Conservation (phyloP, 2,888 invertebrate genomes). For the Margaritifera margaritifera region DNA sequence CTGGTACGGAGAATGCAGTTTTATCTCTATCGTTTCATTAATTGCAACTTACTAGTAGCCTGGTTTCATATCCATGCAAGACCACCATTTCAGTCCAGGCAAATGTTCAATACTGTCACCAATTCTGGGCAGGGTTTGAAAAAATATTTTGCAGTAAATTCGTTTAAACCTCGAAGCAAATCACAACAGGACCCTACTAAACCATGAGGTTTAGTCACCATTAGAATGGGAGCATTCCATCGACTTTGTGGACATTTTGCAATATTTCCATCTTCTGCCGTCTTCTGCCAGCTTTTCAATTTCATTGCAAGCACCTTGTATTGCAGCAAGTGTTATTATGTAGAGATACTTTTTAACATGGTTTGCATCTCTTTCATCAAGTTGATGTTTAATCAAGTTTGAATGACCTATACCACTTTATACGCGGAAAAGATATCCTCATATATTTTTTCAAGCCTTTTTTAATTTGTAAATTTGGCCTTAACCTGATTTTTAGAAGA, state of each 20-base stretch:
- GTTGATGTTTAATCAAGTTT: slow-evolving; percentile 18
- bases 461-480: slow-evolving; percentile 5
- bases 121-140: slow-evolving; percentile 27
- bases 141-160: slow-evolving; percentile 20
- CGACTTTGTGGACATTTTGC: slow-evolving; percentile 17
- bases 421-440: slow-evolving; percentile 13
- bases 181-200: slow-evolving; percentile 20
- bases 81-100: no score
- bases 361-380: slow-evolving; percentile 19
- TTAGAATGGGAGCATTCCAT: slow-evolving; percentile 26
- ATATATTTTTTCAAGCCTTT: no score
- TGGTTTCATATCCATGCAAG: slow-evolving; percentile 25
- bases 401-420: slow-evolving; percentile 15
- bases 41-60: slow-evolving; percentile 32
- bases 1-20: slow-evolving; percentile 17
- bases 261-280: slow-evolving; percentile 19
- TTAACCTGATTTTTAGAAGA: slow-evolving; percentile 4
- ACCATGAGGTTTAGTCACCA: slow-evolving; percentile 23
- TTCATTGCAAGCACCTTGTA: slow-evolving; percentile 21
- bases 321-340: slow-evolving; percentile 21
- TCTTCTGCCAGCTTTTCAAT: slow-evolving; percentile 23
- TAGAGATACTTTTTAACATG: slow-evolving; percentile 27
- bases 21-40: slow-evolving; percentile 10
- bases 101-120: slow-evolving; percentile 27
- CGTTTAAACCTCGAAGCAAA: slow-evolving; percentile 22